Base-by-base conservation (phyloP, 2,888 invertebrate genomes). In the Apotomis betuletana region DNA sequence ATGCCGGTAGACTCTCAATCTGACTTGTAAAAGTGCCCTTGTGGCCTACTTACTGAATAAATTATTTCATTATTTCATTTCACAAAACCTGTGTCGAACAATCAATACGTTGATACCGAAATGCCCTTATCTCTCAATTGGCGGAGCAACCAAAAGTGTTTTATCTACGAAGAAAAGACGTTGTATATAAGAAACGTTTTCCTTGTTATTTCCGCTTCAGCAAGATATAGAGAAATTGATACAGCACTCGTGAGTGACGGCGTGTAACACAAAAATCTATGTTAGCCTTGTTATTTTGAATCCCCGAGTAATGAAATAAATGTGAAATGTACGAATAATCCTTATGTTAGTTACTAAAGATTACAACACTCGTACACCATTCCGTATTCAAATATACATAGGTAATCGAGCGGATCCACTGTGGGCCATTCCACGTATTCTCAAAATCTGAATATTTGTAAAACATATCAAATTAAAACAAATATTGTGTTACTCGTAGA, bases 181-280 rank as follows among this genome's bases (percentile, higher is more conserved):
- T 52, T 62, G 58, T 62, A 59, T 58, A 72, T 72, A 72, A 72
- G 57, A 63, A 68, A 67, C 46, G 58, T 63, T 72, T 72, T 62
- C 72, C 57, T 57, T 63, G 62, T 68, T 72, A 72, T 68, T 67
- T 72, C 67, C 72, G 67, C 62, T 15, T 49, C 58, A 27, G 62
- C 72, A 60, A 65, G 52, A 62, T 58, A 62, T 62, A 38, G n/a
- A 44, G 55, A 72, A 72, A 72, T 68, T 68, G 67, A 72, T 72
- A 72, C 63, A 54, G 36, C 67, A 62, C 60, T 71, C 27, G 62
- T 13, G 15, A 54, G 51, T 41, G 41, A 0, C 46, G 55, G 27
- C 27, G 15, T 46, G 41, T 64, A 27, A 54, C 27, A 44, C 12
- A 55, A 4, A 64, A 15, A 15, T 44, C 13, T 64, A 41, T 63